These are phyloP conservation scores for Drosophila neonasuta DNA, from an alignment of 2,888 invertebrate species.

Conservation along the genomic window DNA sequence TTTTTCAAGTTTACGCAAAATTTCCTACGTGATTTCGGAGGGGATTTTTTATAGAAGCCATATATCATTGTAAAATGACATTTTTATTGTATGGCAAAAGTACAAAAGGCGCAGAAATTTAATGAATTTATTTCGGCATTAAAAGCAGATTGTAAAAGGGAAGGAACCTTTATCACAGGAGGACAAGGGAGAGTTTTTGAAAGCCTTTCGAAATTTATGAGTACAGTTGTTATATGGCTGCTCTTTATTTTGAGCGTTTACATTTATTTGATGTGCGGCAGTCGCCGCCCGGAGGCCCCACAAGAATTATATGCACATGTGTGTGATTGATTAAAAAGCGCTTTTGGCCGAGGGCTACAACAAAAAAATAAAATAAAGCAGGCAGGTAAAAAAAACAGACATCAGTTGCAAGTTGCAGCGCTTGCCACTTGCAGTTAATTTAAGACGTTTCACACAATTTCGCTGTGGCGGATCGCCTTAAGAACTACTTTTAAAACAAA, in stretches of 20 bases:
- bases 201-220: conserved; percentile 44
- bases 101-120: conserved; percentile 46
- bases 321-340: conserved; percentile 70
- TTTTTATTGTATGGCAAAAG: conserved; percentile 66
- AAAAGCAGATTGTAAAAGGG: conserved; percentile 22
- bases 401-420: conserved; percentile 27
- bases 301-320: conserved; percentile 44
- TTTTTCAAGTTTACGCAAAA: conserved; percentile 65
- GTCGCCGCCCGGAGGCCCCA: conserved; percentile 18
- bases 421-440: conserved; percentile 64
- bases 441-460: conserved; percentile 68
- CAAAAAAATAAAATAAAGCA: not conserved
- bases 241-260: conserved; percentile 10
- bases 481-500: conserved; percentile 74
- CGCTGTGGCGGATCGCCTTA: conserved; percentile 67
- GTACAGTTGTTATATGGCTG: conserved; percentile 4
- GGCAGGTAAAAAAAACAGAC: conserved; percentile 10
- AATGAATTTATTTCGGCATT: conserved; percentile 63
- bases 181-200: conserved; percentile 27
- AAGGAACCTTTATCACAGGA: conserved; percentile 38
- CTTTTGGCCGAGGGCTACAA: conserved; percentile 23
- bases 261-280: conserved; percentile 31
- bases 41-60: conserved; percentile 40
- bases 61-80: conserved; percentile 73
- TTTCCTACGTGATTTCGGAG: conserved; percentile 68